These are phyloP conservation scores for Lithosia quadra DNA, from an alignment of 2,888 invertebrate genomes.

Conservation along the genomic window DNA sequence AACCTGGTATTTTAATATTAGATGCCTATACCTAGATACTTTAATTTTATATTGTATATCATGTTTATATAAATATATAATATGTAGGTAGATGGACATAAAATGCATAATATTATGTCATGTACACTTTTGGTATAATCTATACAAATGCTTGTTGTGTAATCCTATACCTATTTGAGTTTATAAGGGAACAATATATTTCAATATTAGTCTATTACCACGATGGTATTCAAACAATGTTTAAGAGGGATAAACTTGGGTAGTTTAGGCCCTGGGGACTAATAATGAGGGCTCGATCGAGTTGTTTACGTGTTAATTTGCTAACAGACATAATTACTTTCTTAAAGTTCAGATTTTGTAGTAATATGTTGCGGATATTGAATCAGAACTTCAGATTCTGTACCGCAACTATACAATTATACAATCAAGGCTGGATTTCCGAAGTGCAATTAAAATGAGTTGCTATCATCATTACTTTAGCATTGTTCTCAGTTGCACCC, in stretches of 20 bases:
- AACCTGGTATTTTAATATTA: too few species aligned
- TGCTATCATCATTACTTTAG: too few species aligned
- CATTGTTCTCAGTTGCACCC: too few species aligned
- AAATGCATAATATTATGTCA: neutral
- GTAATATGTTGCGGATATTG: conserved; percentile 5
- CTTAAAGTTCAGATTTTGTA: conserved; percentile 13
- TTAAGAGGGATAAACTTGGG: conserved; percentile 40
- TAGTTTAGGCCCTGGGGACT: conserved; percentile 30
- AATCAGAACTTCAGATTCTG: neutral
- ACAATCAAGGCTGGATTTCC: too few species aligned
- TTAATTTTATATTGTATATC: too few species aligned
- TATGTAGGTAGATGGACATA: neutral
- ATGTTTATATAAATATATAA: too few species aligned
- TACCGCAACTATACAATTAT: too few species aligned
- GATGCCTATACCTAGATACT: too few species aligned
- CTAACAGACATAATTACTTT: conserved; percentile 31
- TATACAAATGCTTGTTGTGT: neutral
- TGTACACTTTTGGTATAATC: neutral
- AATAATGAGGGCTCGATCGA: conserved; percentile 36
- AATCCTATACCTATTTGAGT: neutral
- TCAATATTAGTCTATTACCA: conserved; percentile 27
- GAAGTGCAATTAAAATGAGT: too few species aligned
- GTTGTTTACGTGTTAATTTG: conserved; percentile 36
- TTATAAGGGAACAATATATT: conserved; percentile 24
- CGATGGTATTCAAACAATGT: conserved; percentile 32